These are phyloP conservation scores for Istiophorus platypterus DNA, from an alignment of 2,113 vertebrate genomes.

Conservation along the genomic window DNA sequence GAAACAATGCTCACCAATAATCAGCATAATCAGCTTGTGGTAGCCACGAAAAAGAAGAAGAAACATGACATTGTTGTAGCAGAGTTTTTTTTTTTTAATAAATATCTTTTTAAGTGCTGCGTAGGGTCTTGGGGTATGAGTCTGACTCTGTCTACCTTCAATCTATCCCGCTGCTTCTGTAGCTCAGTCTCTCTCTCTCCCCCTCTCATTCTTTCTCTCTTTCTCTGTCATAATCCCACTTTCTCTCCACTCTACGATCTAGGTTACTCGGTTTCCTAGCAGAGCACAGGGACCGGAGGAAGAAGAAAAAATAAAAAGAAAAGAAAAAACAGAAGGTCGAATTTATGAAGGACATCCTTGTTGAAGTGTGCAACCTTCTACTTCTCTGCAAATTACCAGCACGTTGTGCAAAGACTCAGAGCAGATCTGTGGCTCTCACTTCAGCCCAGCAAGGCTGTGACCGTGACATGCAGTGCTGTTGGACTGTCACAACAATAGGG, in stretches of 20 bases:
- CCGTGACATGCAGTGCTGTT: constrained; percentile 46
- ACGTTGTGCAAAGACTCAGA: constrained; percentile 60
- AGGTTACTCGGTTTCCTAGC: constrained; percentile 86
- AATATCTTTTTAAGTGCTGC: constrained; percentile 4
- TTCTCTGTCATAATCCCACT: constrained; percentile 59
- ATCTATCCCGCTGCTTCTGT: constrained; percentile 21
- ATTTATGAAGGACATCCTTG: constrained; percentile 86
- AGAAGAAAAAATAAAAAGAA: constrained; percentile 43
- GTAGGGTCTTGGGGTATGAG: constrained; percentile 27
- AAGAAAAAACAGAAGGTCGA: constrained; percentile 82
- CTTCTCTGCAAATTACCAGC: constrained; percentile 74
- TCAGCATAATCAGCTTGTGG: constrained; percentile 77
- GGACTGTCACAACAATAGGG: constrained; percentile 44
- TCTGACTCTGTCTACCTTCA: constrained; percentile 41
- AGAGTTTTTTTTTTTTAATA: constrained; percentile 42
- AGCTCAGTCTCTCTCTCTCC: constrained; percentile 24
- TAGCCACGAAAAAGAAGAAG: constrained; percentile 45
- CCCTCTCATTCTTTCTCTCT: constrained; percentile 33
- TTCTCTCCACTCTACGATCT: constrained; percentile 77
- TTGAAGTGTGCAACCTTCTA: constrained; percentile 82
- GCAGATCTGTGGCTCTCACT: constrained; percentile 52
- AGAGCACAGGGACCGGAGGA: constrained; percentile 82
- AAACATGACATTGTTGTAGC: constrained; percentile 70
- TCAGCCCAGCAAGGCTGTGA: constrained; percentile 55
- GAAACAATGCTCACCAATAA: constrained; percentile 73